phyloP scores from a whole-genome alignment of 1,140 invertebrate species.

The Xylocopa sonorina region DNA sequence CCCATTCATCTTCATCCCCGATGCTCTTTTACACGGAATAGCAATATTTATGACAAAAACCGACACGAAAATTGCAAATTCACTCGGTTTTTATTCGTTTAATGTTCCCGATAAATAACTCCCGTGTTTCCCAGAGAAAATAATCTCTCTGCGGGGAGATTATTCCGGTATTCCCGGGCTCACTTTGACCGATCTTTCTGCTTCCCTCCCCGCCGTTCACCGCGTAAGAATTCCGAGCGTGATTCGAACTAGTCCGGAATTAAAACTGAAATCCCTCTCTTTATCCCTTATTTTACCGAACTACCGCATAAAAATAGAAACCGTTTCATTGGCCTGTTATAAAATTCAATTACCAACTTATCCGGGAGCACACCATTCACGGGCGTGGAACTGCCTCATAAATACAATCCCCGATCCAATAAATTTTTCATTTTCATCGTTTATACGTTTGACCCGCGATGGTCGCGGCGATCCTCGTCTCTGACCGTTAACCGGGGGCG shows the following conservation, averaged over 20 bases:
- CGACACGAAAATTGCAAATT: too few relatives aligned
- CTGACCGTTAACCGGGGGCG: neutral
- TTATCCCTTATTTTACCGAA: neutral
- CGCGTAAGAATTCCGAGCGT: too few relatives aligned
- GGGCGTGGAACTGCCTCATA: neutral
- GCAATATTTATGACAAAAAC: too few relatives aligned
- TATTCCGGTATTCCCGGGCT: too few relatives aligned
- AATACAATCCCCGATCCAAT: neutral
- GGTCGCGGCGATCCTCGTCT: neutral
- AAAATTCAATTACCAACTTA: conserved; percentile 6
- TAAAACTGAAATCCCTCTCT: neutral
- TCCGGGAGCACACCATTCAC: neutral
- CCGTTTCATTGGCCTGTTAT: neutral
- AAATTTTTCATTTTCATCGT: neutral
- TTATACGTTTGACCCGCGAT: neutral
- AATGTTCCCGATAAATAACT: too few relatives aligned
- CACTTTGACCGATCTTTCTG: too few relatives aligned
- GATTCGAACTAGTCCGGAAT: neutral
- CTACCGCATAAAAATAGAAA: neutral
- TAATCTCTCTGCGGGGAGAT: too few relatives aligned
- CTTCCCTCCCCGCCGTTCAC: too few relatives aligned
- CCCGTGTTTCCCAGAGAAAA: too few relatives aligned
- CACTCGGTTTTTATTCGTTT: too few relatives aligned
- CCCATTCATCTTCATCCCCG: too few relatives aligned
- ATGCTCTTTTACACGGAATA: too few relatives aligned